phyloP scores from a whole-genome alignment of 2,888 invertebrate genomes.

The Empis stercorea region DNA sequence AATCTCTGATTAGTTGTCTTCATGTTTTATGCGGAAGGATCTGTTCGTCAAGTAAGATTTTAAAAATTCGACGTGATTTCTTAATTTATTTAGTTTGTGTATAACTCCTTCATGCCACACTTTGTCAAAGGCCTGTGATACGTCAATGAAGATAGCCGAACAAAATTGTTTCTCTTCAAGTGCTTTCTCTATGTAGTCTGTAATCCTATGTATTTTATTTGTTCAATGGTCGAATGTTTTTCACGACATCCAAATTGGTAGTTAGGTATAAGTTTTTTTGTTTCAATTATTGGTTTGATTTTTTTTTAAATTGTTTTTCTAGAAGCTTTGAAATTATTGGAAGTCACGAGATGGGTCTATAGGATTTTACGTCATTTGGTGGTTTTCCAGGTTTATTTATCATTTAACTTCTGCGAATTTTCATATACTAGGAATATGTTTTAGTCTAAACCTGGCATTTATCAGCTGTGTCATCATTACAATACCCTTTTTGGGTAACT shows the following conservation, averaged over 20 bases:
- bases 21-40: neutral
- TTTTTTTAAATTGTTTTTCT: slow-evolving; percentile 15
- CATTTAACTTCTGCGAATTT: slow-evolving; percentile 19
- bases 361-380: slow-evolving; percentile 13
- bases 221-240: slow-evolving; percentile 5
- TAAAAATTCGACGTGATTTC: neutral
- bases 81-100: neutral
- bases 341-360: slow-evolving; percentile 17
- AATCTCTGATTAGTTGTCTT: neutral
- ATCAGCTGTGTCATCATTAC: slow-evolving; percentile 12
- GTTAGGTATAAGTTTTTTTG: neutral
- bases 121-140: slow-evolving; percentile 8
- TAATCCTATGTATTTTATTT: slow-evolving; percentile 4
- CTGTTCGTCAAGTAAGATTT: neutral
- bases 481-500: slow-evolving; percentile 15
- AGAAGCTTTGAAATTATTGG: slow-evolving; percentile 16
- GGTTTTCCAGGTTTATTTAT: slow-evolving; percentile 16
- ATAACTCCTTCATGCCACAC: slow-evolving; percentile 6
- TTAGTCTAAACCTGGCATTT: slow-evolving; percentile 7
- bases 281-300: slow-evolving; percentile 7
- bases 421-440: neutral
- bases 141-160: slow-evolving; percentile 6
- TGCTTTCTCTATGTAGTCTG: slow-evolving; percentile 4
- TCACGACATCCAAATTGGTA: too few species aligned
- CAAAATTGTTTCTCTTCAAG: slow-evolving; percentile 7